These are phyloP conservation scores for Gnathonemus echidnorhynchus DNA, from an alignment of 2,113 vertebrate species.

Conservation along the genomic window DNA sequence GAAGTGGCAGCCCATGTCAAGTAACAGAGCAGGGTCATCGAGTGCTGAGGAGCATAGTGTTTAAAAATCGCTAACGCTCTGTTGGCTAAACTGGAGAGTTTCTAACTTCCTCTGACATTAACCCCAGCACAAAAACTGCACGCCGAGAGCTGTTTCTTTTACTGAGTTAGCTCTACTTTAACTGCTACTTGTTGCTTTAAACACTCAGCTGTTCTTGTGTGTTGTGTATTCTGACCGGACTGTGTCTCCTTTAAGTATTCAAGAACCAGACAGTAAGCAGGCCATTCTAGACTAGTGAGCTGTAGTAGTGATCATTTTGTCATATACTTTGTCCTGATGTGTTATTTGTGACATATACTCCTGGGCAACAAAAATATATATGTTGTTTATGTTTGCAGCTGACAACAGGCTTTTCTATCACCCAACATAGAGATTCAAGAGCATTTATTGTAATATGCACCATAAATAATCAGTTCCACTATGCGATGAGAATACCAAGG, in stretches of 20 bases:
- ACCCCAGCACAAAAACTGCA: neutral
- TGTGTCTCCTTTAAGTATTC: neutral
- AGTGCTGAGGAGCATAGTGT: too few relatives aligned
- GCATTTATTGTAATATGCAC: neutral
- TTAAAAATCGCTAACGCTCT: neutral
- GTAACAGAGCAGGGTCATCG: neutral
- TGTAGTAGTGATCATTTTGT: neutral
- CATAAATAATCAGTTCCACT: neutral
- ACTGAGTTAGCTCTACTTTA: neutral
- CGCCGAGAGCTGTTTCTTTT: neutral
- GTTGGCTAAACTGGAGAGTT: neutral
- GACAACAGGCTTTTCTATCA: neutral
- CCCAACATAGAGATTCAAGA: neutral
- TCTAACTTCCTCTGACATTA: neutral
- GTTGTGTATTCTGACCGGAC: neutral
- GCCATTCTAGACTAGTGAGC: neutral
- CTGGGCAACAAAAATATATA: neutral
- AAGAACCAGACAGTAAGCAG: neutral
- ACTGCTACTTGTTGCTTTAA: neutral
- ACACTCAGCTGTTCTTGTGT: neutral
- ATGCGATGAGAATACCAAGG: neutral
- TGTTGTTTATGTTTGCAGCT: neutral
- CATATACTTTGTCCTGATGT: neutral
- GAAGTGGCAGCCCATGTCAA: neutral
- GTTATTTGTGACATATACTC: neutral